These are phyloP conservation scores for Metaphire vulgaris DNA, from an alignment of 1,140 invertebrate species.

Conservation along the genomic window DNA sequence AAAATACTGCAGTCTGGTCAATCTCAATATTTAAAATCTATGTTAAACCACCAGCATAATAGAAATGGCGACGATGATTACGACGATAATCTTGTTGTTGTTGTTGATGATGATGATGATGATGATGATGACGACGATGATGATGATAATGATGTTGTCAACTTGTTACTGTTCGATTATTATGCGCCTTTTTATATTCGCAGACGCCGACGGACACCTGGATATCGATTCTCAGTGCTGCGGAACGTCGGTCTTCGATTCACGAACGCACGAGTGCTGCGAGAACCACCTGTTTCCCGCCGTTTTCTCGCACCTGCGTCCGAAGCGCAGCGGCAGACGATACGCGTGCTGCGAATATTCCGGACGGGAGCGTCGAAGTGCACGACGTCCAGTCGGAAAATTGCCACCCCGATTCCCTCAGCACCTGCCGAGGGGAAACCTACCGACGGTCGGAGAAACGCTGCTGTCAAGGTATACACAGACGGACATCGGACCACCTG, in stretches of 20 bases:
- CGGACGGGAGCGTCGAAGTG: not conserved
- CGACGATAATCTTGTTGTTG: too few relatives aligned
- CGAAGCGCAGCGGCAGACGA: not conserved
- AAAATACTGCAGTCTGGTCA: too few relatives aligned
- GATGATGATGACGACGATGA: too few relatives aligned
- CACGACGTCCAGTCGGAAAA: not conserved
- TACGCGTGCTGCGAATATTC: not conserved
- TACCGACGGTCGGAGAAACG: not conserved
- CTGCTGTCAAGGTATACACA: conserved; percentile 2
- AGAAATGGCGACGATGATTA: too few relatives aligned
- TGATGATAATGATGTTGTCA: too few relatives aligned
- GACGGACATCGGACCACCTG: too few relatives aligned
- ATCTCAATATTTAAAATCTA: too few relatives aligned
- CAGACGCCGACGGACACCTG: not conserved
- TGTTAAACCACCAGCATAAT: too few relatives aligned
- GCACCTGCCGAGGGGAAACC: not conserved
- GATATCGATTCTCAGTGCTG: not conserved
- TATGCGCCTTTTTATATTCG: too few relatives aligned
- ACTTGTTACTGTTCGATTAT: too few relatives aligned
- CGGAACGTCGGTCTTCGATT: not conserved
- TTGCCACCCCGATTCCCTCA: not conserved
- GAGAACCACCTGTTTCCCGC: not conserved
- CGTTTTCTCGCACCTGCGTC: not conserved
- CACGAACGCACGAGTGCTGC: not conserved
- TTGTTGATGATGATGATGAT: too few relatives aligned